Evolutionary conservation across 2,888 invertebrate species (phyloP).

Genomic region (Polylopha cassiicola): DNA sequence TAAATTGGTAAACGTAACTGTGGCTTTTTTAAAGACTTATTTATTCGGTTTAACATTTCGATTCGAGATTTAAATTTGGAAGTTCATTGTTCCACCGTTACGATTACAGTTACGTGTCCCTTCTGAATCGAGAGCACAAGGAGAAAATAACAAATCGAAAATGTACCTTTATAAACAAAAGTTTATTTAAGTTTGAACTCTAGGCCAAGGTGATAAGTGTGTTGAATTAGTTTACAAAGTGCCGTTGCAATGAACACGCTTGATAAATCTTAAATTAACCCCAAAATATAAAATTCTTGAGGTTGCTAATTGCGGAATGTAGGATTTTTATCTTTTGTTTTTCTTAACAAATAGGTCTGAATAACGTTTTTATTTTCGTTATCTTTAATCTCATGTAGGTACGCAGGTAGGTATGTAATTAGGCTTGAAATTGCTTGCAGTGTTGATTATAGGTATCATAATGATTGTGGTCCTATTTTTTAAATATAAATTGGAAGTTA

Average conservation of each 20-base stretch:
- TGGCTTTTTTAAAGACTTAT: too few species aligned
- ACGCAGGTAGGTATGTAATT: too few species aligned
- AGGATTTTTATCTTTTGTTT: too few species aligned
- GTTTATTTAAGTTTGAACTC: slow-evolving; percentile 1
- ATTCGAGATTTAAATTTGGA: slow-evolving; percentile 25
- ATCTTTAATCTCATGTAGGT: too few species aligned
- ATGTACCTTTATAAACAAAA: background rate
- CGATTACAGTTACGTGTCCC: slow-evolving; percentile 64
- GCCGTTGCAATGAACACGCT: slow-evolving; percentile 11
- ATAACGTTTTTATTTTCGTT: too few species aligned
- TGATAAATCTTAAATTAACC: slow-evolving; percentile 22
- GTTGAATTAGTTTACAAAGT: background rate
- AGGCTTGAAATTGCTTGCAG: too few species aligned
- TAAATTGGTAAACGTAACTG: too few species aligned
- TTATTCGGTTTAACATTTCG: slow-evolving; percentile 18
- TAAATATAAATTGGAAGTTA: too few species aligned
- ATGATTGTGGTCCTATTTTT: too few species aligned
- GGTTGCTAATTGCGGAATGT: slow-evolving; percentile 17
- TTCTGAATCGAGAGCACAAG: slow-evolving; percentile 52
- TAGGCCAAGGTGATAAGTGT: slow-evolving; percentile 11
- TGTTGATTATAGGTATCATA: too few species aligned
- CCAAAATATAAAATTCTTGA: slow-evolving; percentile 11
- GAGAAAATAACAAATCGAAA: too few species aligned
- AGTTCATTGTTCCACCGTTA: slow-evolving; percentile 61
- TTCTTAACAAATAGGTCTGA: too few species aligned